Percentiles rank a stretch among this genome's conserved stretches.
Conservation (phyloP, 2,113 vertebrate species). For the Artemisiospiza belli region DNA sequence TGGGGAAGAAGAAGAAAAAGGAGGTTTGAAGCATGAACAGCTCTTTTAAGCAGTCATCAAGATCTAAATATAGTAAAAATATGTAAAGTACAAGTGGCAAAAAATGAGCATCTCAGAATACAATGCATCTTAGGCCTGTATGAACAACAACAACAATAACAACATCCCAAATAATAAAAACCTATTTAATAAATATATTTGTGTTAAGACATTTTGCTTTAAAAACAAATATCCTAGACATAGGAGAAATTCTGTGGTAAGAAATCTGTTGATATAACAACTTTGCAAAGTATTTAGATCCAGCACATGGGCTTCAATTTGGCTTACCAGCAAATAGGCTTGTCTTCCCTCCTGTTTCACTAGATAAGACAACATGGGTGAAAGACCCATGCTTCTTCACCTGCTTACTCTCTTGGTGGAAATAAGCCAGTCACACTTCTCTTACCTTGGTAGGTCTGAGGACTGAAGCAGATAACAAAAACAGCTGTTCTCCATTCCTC, state of each 20-base stretch:
- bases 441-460: not conserved
- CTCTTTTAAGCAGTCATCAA: not conserved
- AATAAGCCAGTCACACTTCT: not conserved
- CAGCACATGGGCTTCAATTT: not conserved
- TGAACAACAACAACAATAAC: not conserved
- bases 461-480: not conserved
- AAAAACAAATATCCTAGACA: not conserved
- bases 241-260: not conserved
- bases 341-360: not conserved
- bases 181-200: not conserved
- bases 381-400: not conserved
- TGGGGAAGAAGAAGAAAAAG: not conserved
- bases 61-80: not conserved
- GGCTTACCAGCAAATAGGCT: not conserved
- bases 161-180: not conserved
- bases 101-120: not conserved
- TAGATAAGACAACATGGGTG: not conserved
- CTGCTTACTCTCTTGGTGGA: not conserved
- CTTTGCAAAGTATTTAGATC: not conserved
- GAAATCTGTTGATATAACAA: not conserved
- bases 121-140: not conserved
- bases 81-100: not conserved
- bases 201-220: not conserved
- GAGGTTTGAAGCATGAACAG: not conserved
- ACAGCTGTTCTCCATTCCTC: not conserved